phyloP scores from a whole-genome alignment of 2,888 invertebrate genomes.

The Euzetes globulus region DNA sequence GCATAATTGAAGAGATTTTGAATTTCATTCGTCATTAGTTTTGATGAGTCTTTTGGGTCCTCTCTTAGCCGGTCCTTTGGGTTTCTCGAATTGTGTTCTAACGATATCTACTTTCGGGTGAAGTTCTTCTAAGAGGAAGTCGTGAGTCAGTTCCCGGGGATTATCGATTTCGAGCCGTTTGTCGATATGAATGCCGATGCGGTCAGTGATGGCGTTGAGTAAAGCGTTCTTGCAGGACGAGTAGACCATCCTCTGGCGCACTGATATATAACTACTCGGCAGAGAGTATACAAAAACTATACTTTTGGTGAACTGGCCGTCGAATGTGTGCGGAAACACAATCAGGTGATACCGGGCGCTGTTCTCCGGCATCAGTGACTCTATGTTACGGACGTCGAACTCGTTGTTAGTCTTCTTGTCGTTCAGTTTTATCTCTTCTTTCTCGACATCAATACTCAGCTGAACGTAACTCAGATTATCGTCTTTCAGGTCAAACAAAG shows the following conservation, averaged over 20 bases:
- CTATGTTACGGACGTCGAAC: conserved; percentile 61
- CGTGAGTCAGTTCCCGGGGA: conserved; percentile 79
- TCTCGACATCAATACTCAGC: conserved; percentile 60
- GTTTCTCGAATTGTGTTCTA: conserved; percentile 86
- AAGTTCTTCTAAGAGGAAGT: conserved; percentile 81
- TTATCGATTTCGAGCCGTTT: conserved; percentile 90
- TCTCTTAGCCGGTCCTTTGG: conserved; percentile 87
- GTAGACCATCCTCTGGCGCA: conserved; percentile 97
- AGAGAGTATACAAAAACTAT: conserved; percentile 96
- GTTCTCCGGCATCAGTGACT: conserved; percentile 71
- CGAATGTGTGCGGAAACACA: conserved; percentile 82
- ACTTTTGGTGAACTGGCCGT: conserved; percentile 79
- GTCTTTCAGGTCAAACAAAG: conserved; percentile 61
- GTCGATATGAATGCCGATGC: conserved; percentile 63
- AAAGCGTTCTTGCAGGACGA: conserved; percentile 94
- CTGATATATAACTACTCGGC: conserved; percentile 91
- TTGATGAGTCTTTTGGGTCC: conserved; percentile 70
- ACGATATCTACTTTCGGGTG: conserved; percentile 80
- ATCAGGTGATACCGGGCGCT: conserved; percentile 84
- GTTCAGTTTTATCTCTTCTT: conserved; percentile 78
- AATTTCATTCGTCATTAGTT: neutral
- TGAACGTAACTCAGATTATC: conserved; percentile 22
- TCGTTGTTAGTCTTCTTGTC: conserved; percentile 55
- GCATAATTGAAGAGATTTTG: neutral
- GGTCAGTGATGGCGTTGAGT: conserved; percentile 65